Evolutionary conservation across 2,113 vertebrate genomes (phyloP).

Genomic region (Gnathonemus longibarbis): DNA sequence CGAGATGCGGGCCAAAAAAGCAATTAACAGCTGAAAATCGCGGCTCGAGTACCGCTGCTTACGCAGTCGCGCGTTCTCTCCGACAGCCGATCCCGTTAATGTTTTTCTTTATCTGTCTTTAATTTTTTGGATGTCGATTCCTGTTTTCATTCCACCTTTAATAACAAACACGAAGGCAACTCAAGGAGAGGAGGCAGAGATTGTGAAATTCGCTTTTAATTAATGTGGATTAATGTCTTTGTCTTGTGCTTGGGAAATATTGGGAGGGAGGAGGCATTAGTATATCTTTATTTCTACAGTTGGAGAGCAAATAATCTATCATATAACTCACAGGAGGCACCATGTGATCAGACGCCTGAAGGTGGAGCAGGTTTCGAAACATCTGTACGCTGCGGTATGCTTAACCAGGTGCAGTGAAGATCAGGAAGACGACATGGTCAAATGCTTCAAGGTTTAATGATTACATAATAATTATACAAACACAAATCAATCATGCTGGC

Average conservation of each 20-base stretch:
- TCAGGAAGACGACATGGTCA: background rate
- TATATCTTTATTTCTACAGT: background rate
- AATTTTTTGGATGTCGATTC: background rate
- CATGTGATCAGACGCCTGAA: background rate
- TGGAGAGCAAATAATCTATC: background rate
- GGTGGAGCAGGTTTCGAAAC: background rate
- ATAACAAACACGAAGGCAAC: background rate
- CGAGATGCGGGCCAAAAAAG: slow-evolving; percentile 24
- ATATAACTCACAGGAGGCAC: background rate
- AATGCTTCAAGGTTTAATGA: background rate
- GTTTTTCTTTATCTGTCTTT: background rate
- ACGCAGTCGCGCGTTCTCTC: slow-evolving; percentile 18
- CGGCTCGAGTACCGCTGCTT: slow-evolving; percentile 11
- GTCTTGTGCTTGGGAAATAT: background rate
- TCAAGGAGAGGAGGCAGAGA: background rate
- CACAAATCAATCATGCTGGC: background rate
- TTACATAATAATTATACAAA: background rate
- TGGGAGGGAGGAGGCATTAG: background rate
- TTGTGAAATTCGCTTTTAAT: background rate
- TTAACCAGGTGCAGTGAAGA: background rate
- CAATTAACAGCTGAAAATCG: slow-evolving; percentile 22
- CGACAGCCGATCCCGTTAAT: background rate
- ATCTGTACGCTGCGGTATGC: background rate
- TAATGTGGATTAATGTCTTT: background rate
- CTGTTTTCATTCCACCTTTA: background rate